A percentile compares a stretch with the other conserved stretches of the same genome.
These are phyloP conservation scores for Metopia argyrocephala DNA, from an alignment of 2,888 invertebrate genomes.

Conservation along the genomic window DNA sequence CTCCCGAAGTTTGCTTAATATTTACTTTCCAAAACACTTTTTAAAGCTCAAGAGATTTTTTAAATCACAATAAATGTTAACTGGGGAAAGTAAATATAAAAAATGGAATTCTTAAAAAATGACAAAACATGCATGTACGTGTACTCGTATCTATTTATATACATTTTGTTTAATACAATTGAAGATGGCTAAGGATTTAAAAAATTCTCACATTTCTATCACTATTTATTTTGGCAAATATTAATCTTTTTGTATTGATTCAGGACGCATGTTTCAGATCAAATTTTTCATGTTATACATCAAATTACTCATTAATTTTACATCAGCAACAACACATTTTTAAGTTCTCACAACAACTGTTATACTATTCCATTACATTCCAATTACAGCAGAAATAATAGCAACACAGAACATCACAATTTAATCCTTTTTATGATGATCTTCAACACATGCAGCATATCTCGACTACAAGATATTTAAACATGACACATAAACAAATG, in stretches of 20 bases:
- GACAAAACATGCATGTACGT: conserved; percentile 47
- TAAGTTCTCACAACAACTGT: conserved; percentile 45
- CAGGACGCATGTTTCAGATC: conserved; percentile 63
- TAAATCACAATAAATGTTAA: conserved; percentile 25
- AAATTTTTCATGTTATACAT: conserved; percentile 62
- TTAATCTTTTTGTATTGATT: conserved; percentile 65
- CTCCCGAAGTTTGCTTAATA: neutral
- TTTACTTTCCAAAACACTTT: conserved; percentile 9
- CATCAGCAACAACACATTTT: conserved; percentile 26
- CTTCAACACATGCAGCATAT: conserved; percentile 57
- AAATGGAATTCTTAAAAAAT: conserved; percentile 34
- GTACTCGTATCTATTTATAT: too few relatives aligned
- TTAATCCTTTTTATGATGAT: conserved; percentile 66
- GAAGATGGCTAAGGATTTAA: conserved; percentile 21
- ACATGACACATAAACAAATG: neutral
- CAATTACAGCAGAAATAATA: conserved; percentile 21
- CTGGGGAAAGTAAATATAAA: neutral
- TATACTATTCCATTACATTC: conserved; percentile 18
- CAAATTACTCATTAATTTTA: conserved; percentile 62
- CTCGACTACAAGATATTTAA: neutral
- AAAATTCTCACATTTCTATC: conserved; percentile 62
- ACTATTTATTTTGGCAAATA: conserved; percentile 42
- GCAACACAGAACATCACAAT: conserved; percentile 36
- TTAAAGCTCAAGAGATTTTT: conserved; percentile 45
- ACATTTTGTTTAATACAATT: neutral